Conservation (phyloP, 2,797 vertebrate species). For the Hafferia zeledoni region DNA sequence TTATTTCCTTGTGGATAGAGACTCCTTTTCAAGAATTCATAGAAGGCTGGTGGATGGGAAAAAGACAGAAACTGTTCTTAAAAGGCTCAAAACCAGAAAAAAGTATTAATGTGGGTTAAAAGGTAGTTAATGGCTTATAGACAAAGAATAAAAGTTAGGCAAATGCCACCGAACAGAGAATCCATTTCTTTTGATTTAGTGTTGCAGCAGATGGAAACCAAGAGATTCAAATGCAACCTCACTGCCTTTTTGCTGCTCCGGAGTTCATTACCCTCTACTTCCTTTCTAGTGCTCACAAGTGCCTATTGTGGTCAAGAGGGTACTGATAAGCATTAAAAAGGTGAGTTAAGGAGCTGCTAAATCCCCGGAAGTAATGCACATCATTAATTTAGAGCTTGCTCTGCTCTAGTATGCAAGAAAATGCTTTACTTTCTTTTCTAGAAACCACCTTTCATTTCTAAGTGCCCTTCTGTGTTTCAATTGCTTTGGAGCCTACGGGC, state of each 20-base stretch:
- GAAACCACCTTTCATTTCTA: neutral
- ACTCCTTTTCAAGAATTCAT: neutral
- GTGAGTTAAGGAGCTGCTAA: neutral
- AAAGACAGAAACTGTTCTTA: neutral
- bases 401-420: neutral
- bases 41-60: neutral
- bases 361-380: neutral
- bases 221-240: neutral
- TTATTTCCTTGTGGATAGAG: neutral
- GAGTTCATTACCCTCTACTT: neutral
- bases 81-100: neutral
- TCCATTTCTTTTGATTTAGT: neutral
- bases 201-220: neutral
- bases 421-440: neutral
- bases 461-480: neutral
- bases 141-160: neutral
- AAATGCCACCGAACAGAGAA: neutral
- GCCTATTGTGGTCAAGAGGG: neutral
- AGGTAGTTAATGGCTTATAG: neutral
- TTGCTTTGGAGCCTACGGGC: neutral
- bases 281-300: neutral
- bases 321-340: neutral
- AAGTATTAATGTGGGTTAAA: neutral
- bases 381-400: neutral
- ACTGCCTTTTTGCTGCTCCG: neutral